Percentiles rank a stretch among this genome's conserved stretches.
Evolutionary conservation across 2,113 vertebrate species (phyloP).

Genomic region (Clinocottus analis): DNA sequence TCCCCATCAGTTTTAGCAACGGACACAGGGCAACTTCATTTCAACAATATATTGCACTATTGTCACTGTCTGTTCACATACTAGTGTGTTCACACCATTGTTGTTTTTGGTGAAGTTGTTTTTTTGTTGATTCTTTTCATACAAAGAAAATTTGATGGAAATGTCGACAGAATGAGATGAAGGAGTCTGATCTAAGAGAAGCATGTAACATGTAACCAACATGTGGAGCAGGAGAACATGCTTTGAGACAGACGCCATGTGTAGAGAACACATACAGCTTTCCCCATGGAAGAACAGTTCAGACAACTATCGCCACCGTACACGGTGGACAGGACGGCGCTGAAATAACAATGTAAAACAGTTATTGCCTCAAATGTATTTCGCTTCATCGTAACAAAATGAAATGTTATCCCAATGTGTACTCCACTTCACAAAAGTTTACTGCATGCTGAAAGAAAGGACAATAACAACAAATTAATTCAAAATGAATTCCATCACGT

Average conservation of each 20-base stretch:
- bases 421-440: slow-evolving; percentile 68
- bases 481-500: slow-evolving; percentile 40
- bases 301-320: slow-evolving; percentile 45
- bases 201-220: slow-evolving; percentile 32
- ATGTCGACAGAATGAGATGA: slow-evolving; percentile 41
- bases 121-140: slow-evolving; percentile 45
- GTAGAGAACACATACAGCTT: slow-evolving; percentile 41
- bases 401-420: slow-evolving; percentile 48
- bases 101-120: slow-evolving; percentile 61
- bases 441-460: slow-evolving; percentile 74
- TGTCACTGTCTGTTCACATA: slow-evolving; percentile 84
- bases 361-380: slow-evolving; percentile 84
- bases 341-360: slow-evolving; percentile 68
- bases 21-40: slow-evolving; percentile 81
- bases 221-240: slow-evolving; percentile 29
- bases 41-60: slow-evolving; percentile 84
- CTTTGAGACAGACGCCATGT: slow-evolving; percentile 43
- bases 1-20: slow-evolving; percentile 78
- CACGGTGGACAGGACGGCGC: slow-evolving; percentile 25
- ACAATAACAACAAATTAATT: neutral
- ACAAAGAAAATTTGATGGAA: slow-evolving; percentile 35
- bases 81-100: slow-evolving; percentile 73
- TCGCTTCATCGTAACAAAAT: slow-evolving; percentile 63
- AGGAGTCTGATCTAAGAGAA: slow-evolving; percentile 11
- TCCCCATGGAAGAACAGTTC: slow-evolving; percentile 69